These are phyloP conservation scores for Sphaerophoria rueppellii DNA, from an alignment of 2,888 invertebrate species.

Conservation along the genomic window DNA sequence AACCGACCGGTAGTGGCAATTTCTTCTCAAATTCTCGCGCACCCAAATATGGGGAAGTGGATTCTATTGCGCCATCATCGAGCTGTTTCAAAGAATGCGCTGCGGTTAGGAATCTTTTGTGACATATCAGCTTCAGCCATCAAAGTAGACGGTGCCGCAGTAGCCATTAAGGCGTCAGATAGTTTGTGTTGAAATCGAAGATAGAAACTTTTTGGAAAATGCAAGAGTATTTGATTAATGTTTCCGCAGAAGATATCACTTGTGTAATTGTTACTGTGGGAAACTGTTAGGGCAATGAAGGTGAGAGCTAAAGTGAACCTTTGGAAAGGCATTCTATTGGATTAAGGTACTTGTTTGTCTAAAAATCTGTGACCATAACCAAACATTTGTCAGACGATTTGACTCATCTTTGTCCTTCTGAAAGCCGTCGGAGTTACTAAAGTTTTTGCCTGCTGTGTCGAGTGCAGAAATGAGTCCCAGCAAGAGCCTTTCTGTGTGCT, in stretches of 20 bases:
- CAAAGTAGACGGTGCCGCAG: neutral
- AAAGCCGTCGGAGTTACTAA: too few species aligned
- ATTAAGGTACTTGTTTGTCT: too few species aligned
- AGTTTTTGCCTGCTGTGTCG: too few species aligned
- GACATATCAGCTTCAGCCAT: conserved; percentile 46
- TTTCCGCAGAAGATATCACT: neutral
- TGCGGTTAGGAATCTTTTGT: conserved; percentile 46
- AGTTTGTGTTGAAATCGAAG: conserved; percentile 9
- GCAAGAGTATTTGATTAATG: conserved; percentile 2
- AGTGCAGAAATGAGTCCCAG: too few species aligned
- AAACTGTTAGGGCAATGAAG: neutral
- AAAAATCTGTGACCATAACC: too few species aligned
- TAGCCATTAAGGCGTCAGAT: conserved; percentile 15
- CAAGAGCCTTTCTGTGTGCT: too few species aligned
- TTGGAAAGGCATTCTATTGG: too few species aligned
- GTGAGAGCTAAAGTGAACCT: too few species aligned
- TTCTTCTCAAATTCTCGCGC: conserved; percentile 58
- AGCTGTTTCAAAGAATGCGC: conserved; percentile 27
- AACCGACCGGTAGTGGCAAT: conserved; percentile 28
- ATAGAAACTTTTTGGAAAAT: neutral
- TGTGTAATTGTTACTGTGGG: neutral
- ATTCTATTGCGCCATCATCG: conserved; percentile 58
- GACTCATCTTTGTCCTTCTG: too few species aligned
- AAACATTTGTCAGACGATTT: too few species aligned
- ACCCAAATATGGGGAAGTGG: conserved; percentile 57